These are phyloP conservation scores for Calliopum simillimum DNA, from an alignment of 2,888 invertebrate genomes.

Conservation along the genomic window DNA sequence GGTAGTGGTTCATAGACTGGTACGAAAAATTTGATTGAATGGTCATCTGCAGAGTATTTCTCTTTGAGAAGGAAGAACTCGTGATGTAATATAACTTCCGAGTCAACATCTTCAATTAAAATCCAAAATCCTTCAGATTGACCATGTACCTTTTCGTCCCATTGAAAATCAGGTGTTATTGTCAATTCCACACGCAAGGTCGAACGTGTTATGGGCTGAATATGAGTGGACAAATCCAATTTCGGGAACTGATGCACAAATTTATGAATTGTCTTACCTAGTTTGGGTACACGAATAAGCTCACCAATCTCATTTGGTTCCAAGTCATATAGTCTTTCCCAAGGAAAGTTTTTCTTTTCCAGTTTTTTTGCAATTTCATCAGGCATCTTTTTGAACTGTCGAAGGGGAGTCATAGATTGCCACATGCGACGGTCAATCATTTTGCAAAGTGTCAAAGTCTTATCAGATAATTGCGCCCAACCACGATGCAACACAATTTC, in stretches of 20 bases:
- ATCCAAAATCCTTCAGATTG: slow-evolving; percentile 91
- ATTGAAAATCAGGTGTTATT: slow-evolving; percentile 98
- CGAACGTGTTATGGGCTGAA: slow-evolving; percentile 95
- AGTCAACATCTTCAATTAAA: slow-evolving; percentile 87
- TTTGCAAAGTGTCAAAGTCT: slow-evolving; percentile 94
- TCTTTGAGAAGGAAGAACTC: slow-evolving; percentile 95
- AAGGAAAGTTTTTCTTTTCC: slow-evolving; percentile 96
- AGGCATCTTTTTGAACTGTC: slow-evolving; percentile 98
- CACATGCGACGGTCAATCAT: slow-evolving; percentile 99
- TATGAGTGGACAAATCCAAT: slow-evolving; percentile 94
- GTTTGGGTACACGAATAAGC: slow-evolving; percentile 67
- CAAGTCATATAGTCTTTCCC: slow-evolving; percentile 94
- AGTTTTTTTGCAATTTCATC: slow-evolving; percentile 97
- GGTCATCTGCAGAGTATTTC: slow-evolving; percentile 94
- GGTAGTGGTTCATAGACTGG: slow-evolving; percentile 98
- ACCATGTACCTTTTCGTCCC: slow-evolving; percentile 94
- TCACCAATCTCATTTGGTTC: slow-evolving; percentile 98
- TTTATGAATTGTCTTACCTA: slow-evolving; percentile 92
- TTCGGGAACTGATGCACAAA: slow-evolving; percentile 92
- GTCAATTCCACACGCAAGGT: slow-evolving; percentile 96
- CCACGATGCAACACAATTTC: slow-evolving; percentile 94
- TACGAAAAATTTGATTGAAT: slow-evolving; percentile 96
- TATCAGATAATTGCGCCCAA: slow-evolving; percentile 98
- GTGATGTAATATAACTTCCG: slow-evolving; percentile 92
- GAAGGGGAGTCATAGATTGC: slow-evolving; percentile 98